Evolutionary conservation across 2,888 invertebrate species (phyloP), one percentile per base, ranked within the genome.

Genomic region (Matsumyia berberina): DNA sequence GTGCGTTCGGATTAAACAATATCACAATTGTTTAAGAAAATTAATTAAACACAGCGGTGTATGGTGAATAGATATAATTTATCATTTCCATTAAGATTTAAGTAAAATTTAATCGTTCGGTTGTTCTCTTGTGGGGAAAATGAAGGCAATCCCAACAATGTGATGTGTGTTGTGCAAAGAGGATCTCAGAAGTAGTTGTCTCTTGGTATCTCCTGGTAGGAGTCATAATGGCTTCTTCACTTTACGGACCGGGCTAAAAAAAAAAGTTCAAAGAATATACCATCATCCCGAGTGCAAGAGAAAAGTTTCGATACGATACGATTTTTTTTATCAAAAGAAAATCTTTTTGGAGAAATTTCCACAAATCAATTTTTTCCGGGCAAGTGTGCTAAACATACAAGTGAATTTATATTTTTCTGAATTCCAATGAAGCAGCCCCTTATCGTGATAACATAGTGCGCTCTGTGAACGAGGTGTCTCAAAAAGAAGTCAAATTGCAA

Each of bases 221-320:
- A 83, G 78, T 82, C 79, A 76, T 42, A 69, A 85, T 85, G 85
- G 80, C 80, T 80, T 85, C 85, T 62, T 76, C 37, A 60, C 74
- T 85, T 24, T 85, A 80, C 80, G 80, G 74, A 80, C 85, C 85
- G 85, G 85, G 85, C 69, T 85, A 74, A 64, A 15, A 11, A 29
- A 55, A 12, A 37, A 58, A 17, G 1, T 24, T 33, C 24, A 11
- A 42, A 57, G 15, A 6, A 31, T 53, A 44, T 19, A 29, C n/a
- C n/a, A n/a, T n/a, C n/a, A n/a, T 19, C 24, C 8, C 24, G 6
- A 42, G 53, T 42, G 42, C n/a, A 51, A 31, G 5, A n/a, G 24
- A 39, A 35, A 15, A 66, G 37, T 66, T 49, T 64, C 35, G 49
- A 24, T 44, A 31, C 37, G 39, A 15, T n/a, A n/a, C n/a, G n/a